Percentiles rank a stretch among this genome's conserved stretches.
These are phyloP conservation scores for Spodoptera litura DNA, from an alignment of 1,140 invertebrate species.

Conservation along the genomic window DNA sequence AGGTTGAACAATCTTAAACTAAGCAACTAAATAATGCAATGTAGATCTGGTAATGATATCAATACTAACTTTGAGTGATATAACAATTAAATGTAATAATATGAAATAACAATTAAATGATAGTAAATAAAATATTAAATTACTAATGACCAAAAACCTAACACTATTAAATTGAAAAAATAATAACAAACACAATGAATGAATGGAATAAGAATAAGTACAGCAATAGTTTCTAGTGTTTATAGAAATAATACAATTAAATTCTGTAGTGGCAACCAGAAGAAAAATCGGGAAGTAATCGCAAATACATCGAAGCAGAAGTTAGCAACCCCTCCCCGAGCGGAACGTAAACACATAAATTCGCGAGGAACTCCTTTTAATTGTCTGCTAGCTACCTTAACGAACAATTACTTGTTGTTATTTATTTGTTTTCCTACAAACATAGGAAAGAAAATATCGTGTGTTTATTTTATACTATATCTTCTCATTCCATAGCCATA, in stretches of 20 bases:
- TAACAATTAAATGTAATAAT: too few species aligned
- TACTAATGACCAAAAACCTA: too few species aligned
- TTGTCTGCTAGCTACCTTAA: conserved; percentile 74
- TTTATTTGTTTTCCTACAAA: conserved; percentile 77
- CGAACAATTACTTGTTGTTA: conserved; percentile 73
- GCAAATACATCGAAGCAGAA: conserved; percentile 51
- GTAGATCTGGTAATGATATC: too few species aligned
- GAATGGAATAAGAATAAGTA: too few species aligned
- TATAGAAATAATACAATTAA: background rate
- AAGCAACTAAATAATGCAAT: too few species aligned
- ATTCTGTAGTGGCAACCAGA: conserved; percentile 21
- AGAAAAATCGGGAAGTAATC: conserved; percentile 43
- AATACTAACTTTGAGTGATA: too few species aligned
- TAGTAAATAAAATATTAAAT: too few species aligned
- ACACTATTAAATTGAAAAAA: background rate
- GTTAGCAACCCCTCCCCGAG: conserved; percentile 10
- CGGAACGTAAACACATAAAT: conserved; percentile 69
- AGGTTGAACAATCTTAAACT: too few species aligned
- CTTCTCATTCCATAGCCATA: background rate
- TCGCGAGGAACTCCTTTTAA: conserved; percentile 66
- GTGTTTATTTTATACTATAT: background rate
- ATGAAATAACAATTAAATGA: too few species aligned
- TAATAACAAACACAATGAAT: background rate
- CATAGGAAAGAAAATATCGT: conserved; percentile 8
- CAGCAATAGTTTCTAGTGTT: background rate